phyloP scores from a whole-genome alignment of 2,888 invertebrate genomes.

The Eupeodes latifasciatus region DNA sequence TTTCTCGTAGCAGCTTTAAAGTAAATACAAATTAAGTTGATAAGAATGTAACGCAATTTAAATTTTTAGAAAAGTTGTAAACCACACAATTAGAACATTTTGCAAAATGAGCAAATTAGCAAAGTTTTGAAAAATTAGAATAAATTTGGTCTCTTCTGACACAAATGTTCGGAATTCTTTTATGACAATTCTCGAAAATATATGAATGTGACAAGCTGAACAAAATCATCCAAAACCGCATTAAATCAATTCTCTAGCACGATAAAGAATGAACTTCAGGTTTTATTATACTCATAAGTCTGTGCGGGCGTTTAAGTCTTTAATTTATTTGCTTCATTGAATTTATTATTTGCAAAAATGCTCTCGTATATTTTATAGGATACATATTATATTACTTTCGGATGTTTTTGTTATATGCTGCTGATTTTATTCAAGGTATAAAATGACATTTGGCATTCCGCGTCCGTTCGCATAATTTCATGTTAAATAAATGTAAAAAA shows the following conservation, averaged over 20 bases:
- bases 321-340: constrained; percentile 60
- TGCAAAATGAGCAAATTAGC: too few species aligned
- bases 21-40: too few species aligned
- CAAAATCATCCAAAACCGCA: constrained; percentile 22
- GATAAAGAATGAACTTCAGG: constrained; percentile 64
- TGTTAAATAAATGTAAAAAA: constrained; percentile 16
- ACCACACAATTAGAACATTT: too few species aligned
- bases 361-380: neutral
- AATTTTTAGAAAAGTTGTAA: too few species aligned
- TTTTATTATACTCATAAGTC: constrained; percentile 71
- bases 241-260: constrained; percentile 59
- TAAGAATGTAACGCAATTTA: too few species aligned
- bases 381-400: constrained; percentile 54
- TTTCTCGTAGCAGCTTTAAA: too few species aligned
- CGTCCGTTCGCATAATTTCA: constrained; percentile 43
- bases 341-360: constrained; percentile 36
- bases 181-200: constrained; percentile 42
- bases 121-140: too few species aligned
- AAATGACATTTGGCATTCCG: constrained; percentile 63
- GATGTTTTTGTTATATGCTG: constrained; percentile 21
- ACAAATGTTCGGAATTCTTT: neutral
- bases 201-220: neutral
- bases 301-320: constrained; percentile 58
- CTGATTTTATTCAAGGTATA: neutral
- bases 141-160: too few species aligned